These are phyloP conservation scores for Margaritifera margaritifera DNA, from an alignment of 2,888 invertebrate genomes.

Conservation along the genomic window DNA sequence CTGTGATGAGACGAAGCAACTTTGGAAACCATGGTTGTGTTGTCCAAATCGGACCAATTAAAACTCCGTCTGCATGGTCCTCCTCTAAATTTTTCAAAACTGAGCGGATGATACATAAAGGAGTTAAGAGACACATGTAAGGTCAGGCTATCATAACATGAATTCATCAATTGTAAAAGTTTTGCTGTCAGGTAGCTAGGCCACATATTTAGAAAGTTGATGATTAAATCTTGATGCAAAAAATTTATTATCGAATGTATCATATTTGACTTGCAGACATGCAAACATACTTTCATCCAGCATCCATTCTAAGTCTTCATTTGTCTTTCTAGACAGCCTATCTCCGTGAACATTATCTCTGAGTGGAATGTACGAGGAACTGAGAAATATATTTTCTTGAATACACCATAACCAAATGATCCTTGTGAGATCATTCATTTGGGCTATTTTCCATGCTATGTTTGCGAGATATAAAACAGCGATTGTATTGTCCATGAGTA, in stretches of 20 bases:
- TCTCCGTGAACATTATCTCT: neutral
- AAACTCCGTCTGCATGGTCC: no score
- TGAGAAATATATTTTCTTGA: neutral
- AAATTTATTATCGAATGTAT: no score
- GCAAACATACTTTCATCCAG: neutral
- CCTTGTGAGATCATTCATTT: neutral
- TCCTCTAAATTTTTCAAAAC: no score
- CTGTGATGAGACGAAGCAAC: conserved; percentile 1
- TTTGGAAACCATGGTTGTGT: conserved; percentile 24
- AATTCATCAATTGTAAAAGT: no score
- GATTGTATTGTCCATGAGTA: conserved; percentile 17
- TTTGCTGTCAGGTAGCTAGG: no score
- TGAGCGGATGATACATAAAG: no score
- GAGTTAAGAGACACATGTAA: no score
- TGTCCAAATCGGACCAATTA: conserved; percentile 1
- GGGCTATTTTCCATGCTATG: conserved; percentile 15
- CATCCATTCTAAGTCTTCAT: neutral
- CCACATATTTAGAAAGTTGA: no score
- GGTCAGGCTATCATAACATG: no score
- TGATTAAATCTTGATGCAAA: conserved; percentile 12
- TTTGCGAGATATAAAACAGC: conserved; percentile 20
- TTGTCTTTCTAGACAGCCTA: neutral
- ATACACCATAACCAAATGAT: neutral
- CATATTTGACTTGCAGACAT: neutral
- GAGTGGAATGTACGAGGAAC: neutral